Evolutionary conservation across 2,797 vertebrate genomes (phyloP), one percentile per base, ranked within the genome.

Genomic region (Triplophysa yarkandensis): DNA sequence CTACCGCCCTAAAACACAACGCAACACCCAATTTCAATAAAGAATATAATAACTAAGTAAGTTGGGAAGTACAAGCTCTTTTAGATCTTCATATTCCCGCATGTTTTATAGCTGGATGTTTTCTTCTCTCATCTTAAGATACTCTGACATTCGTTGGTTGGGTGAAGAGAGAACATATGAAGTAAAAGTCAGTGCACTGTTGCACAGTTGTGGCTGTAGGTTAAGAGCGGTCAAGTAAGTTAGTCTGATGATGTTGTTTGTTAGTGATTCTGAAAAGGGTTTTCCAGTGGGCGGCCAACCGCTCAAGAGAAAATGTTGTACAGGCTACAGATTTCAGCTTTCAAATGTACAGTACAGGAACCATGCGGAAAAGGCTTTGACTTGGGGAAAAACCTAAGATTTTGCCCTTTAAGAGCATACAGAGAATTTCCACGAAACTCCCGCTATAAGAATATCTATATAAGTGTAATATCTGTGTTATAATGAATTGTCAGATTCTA

Each of bases 161-260:
- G 4, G 39, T 25, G 34, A 61, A 50, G 46, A 34, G 6, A 62
- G 30, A 32, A 61, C 13, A 62, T 30, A 8, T 62, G 30, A 61
- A 50, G 28, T 71, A 14, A 48, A 19, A 71, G n/a, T 8, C 21
- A 50, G 58, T 17, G 19, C 30, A 62, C 57, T n/a, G 19, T 27
- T 9, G 9, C 41, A 32, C 14, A 11, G 44, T 32, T 14, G 44
- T 23, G 8, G 30, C 30, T 9, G 44, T 25, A 14, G 44, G 69
- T 71, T 58, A 71, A 71, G 44, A 71, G 69, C 44, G 62, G 23
- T 39, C 57, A 39, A 62, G 68, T 61, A 48, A 71, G 39, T 44
- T 48, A 34, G 13, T 32, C n/a, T 34, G 55, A 48, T 16, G 9
- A 36, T 25, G 4, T 14, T 48, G 48, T 48, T 19, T 25, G 19